These are phyloP conservation scores for Chrysochloris asiatica DNA, from an alignment of 2,113 vertebrate species.

Conservation along the genomic window DNA sequence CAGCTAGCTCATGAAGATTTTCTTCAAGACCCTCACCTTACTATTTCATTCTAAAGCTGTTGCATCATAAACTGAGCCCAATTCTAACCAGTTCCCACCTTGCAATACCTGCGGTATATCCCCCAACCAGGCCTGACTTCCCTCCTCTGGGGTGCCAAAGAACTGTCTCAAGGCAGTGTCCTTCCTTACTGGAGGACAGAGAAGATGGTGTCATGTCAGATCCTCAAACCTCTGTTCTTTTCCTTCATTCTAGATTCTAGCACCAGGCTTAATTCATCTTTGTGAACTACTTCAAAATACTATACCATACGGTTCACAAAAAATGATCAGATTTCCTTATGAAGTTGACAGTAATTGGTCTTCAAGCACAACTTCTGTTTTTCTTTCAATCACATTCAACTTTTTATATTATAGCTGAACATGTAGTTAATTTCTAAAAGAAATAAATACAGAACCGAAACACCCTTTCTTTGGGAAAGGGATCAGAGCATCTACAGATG, in stretches of 20 bases:
- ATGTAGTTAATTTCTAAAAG: not conserved
- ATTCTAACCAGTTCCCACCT: not conserved
- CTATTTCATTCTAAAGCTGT: not conserved
- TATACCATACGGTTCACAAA: not conserved
- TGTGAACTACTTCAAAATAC: not conserved
- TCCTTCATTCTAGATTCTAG: not conserved
- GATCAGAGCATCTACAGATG: not conserved
- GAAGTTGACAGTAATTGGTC: not conserved
- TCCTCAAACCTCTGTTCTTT: not conserved
- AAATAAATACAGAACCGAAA: not conserved
- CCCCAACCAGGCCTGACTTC: too few relatives aligned
- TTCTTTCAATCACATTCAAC: not conserved
- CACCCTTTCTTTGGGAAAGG: not conserved
- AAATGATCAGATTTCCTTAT: not conserved
- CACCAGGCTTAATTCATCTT: not conserved
- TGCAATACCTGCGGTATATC: not conserved
- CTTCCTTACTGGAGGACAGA: not conserved
- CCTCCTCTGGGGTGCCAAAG: not conserved
- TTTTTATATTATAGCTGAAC: too few relatives aligned
- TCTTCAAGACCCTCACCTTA: not conserved
- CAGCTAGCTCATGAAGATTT: not conserved
- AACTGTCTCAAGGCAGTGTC: too few relatives aligned
- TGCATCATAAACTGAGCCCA: not conserved
- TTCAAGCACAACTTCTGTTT: not conserved
- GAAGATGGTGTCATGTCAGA: fast-evolving